Conservation (phyloP, 2,113 vertebrate genomes). For the Anoplopoma fimbria region DNA sequence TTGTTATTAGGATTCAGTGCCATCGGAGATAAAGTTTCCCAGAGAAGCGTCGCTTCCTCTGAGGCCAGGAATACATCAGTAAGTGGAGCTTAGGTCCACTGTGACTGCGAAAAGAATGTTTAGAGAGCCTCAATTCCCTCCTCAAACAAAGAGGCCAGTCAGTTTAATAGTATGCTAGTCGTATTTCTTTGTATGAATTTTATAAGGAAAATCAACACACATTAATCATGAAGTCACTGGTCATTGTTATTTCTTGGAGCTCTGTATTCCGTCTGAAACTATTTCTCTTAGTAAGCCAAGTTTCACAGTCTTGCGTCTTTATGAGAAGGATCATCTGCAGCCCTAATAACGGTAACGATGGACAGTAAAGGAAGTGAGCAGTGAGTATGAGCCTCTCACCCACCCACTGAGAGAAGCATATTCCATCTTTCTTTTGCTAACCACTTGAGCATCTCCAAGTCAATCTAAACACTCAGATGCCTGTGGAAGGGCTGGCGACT, state of each 20-base stretch:
- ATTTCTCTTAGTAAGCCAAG: slow-evolving; percentile 25
- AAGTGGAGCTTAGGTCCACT: slow-evolving; percentile 59
- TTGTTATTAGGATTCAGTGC: slow-evolving; percentile 72
- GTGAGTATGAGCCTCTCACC: slow-evolving; percentile 45
- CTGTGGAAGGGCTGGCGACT: slow-evolving; percentile 62
- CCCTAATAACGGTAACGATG: slow-evolving; percentile 52
- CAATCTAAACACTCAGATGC: slow-evolving; percentile 75
- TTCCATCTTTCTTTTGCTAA: slow-evolving; percentile 56
- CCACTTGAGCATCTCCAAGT: slow-evolving; percentile 66
- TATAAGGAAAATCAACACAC: slow-evolving; percentile 61
- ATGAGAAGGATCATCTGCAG: slow-evolving; percentile 34
- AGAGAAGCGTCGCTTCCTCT: slow-evolving; percentile 65
- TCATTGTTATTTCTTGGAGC: slow-evolving; percentile 46
- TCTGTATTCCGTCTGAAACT: slow-evolving; percentile 57
- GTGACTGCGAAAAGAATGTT: slow-evolving; percentile 64
- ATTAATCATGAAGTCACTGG: slow-evolving; percentile 46
- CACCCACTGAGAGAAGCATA: slow-evolving; percentile 65
- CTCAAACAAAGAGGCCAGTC: slow-evolving; percentile 66
- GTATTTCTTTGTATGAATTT: slow-evolving; percentile 35
- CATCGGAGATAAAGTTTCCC: slow-evolving; percentile 73
- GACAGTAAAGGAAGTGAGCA: slow-evolving; percentile 63
- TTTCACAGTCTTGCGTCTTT: slow-evolving; percentile 36
- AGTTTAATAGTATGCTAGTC: slow-evolving; percentile 32
- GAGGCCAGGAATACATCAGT: slow-evolving; percentile 55
- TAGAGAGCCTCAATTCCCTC: slow-evolving; percentile 54